Conservation (phyloP, 2,113 vertebrate species). For the Kryptolebias marmoratus region DNA sequence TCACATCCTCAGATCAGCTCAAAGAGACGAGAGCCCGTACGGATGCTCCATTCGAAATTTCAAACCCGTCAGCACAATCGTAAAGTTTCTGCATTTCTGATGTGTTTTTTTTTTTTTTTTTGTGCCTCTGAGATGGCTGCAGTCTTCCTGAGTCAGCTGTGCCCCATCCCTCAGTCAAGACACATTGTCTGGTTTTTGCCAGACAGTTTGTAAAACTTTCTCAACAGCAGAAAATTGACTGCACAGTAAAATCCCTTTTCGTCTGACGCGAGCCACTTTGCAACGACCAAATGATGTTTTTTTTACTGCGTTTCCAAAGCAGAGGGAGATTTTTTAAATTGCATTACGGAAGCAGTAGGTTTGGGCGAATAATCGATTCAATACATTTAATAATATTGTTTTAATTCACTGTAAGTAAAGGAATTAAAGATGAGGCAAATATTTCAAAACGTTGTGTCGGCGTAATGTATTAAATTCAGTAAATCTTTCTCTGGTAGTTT, state of each 20-base stretch:
- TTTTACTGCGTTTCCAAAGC: background rate
- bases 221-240: background rate
- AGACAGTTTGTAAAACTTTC: background rate
- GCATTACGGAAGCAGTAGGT: background rate
- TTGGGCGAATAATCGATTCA: too few species aligned
- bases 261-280: background rate
- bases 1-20: background rate
- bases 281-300: background rate
- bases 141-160: conserved; percentile 52
- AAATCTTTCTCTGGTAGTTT: background rate
- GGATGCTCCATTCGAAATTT: background rate
- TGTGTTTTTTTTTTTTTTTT: background rate
- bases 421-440: background rate
- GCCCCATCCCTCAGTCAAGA: conserved; percentile 23
- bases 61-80: conserved; percentile 39
- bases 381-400: too few species aligned
- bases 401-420: background rate
- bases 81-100: conserved; percentile 15
- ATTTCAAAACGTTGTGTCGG: too few species aligned
- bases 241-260: background rate
- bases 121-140: conserved; percentile 19
- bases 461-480: background rate
- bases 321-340: background rate
- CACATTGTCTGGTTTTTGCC: conserved; percentile 16
- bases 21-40: background rate